phyloP scores from a whole-genome alignment of 2,888 invertebrate genomes.

The Holacanthella duospinosa region DNA sequence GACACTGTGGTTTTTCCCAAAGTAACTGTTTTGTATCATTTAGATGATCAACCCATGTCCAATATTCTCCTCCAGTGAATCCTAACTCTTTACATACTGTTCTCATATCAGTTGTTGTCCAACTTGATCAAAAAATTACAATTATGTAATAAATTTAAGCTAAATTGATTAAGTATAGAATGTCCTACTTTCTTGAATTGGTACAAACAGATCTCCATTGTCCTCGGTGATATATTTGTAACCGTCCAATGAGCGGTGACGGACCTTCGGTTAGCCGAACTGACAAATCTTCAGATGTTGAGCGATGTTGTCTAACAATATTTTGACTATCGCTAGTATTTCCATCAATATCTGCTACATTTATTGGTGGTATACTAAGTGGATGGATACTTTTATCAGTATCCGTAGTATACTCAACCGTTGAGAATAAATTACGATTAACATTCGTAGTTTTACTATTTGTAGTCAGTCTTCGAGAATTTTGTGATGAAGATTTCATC shows the following conservation, averaged over 20 bases:
- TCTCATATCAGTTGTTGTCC: conserved; percentile 83
- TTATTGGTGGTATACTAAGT: background rate
- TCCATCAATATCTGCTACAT: background rate
- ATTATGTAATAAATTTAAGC: no score
- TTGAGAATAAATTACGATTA: conserved; percentile 25
- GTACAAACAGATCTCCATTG: conserved; percentile 95
- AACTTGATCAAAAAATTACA: no score
- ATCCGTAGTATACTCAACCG: conserved; percentile 31
- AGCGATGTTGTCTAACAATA: background rate
- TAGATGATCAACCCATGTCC: conserved; percentile 75
- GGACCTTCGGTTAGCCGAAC: conserved; percentile 89
- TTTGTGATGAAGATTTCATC: conserved; percentile 21
- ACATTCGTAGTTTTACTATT: background rate
- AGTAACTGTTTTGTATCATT: conserved; percentile 59
- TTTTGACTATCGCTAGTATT: background rate
- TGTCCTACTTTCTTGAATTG: conserved; percentile 84
- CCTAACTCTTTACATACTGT: conserved; percentile 91
- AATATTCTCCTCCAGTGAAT: conserved; percentile 72
- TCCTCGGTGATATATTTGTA: conserved; percentile 75
- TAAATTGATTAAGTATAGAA: no score
- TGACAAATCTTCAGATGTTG: conserved; percentile 48
- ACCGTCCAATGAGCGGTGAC: conserved; percentile 73
- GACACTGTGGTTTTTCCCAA: conserved; percentile 80
- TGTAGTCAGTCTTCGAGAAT: conserved; percentile 31
- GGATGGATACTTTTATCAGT: conserved; percentile 18